phyloP scores from a whole-genome alignment of 2,888 invertebrate species.

The Gnatocerus cornutus region DNA sequence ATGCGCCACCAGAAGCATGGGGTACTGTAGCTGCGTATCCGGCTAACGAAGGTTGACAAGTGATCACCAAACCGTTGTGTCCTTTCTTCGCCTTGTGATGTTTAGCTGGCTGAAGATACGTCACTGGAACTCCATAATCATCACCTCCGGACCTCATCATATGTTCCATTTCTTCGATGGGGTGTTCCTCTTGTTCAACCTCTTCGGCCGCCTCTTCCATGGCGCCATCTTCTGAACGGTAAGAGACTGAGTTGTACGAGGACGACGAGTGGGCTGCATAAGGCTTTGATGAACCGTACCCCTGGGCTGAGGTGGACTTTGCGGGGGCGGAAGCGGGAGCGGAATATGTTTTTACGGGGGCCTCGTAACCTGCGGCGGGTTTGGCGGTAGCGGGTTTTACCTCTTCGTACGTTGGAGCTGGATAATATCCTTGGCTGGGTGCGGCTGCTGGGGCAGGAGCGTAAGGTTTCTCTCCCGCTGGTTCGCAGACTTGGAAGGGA shows the following conservation, averaged over 20 bases:
- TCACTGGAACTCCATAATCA: conserved; percentile 38
- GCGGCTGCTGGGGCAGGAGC: conserved; percentile 30
- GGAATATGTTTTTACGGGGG: conserved; percentile 47
- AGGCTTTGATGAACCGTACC: conserved; percentile 42
- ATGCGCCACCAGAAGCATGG: too few species aligned
- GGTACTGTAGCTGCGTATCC: conserved; percentile 64
- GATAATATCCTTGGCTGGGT: conserved; percentile 24
- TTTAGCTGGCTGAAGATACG: conserved; percentile 33
- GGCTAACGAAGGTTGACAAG: conserved; percentile 69
- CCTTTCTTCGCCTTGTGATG: conserved; percentile 49
- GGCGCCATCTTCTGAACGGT: conserved; percentile 49
- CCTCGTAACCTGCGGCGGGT: conserved; percentile 43
- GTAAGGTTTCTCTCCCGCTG: conserved; percentile 49
- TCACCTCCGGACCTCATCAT: conserved; percentile 7
- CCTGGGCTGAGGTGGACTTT: conserved; percentile 35
- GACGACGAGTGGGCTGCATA: conserved; percentile 39
- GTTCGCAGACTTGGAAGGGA: conserved; percentile 69
- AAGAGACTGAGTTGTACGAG: conserved; percentile 48
- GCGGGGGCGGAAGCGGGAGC: conserved; percentile 45
- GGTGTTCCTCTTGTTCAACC: conserved; percentile 30
- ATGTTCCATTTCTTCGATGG: conserved; percentile 50
- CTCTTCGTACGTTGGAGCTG: conserved; percentile 50
- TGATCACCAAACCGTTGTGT: conserved; percentile 68
- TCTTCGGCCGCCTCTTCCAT: conserved; percentile 39
- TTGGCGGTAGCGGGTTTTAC: conserved; percentile 39